phyloP scores from a whole-genome alignment of 2,113 vertebrate species.

The Prinia subflava region DNA sequence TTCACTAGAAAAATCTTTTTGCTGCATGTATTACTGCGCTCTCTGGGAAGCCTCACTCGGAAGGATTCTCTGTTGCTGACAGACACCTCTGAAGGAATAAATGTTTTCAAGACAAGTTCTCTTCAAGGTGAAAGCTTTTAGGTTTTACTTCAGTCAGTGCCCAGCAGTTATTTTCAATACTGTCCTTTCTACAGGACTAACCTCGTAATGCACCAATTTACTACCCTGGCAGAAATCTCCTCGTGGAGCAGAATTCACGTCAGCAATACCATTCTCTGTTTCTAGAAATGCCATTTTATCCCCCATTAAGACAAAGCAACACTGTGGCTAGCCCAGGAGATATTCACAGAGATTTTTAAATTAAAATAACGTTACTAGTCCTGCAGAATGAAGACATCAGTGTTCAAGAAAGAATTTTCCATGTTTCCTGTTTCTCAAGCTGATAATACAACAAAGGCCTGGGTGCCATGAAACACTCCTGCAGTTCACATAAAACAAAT shows the following conservation, averaged over 20 bases:
- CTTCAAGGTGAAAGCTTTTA: not conserved
- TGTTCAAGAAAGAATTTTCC: not conserved
- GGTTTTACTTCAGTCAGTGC: not conserved
- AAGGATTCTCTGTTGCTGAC: not conserved
- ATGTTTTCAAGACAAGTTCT: not conserved
- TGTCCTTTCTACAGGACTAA: not conserved
- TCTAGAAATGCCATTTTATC: not conserved
- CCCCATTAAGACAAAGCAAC: not conserved
- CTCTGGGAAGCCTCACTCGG: not conserved
- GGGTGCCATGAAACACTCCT: not conserved
- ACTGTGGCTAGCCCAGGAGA: not conserved
- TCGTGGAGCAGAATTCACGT: not conserved
- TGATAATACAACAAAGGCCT: not conserved
- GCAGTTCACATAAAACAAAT: not conserved
- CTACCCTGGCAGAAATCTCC: not conserved
- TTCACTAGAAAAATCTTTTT: conserved; percentile 12
- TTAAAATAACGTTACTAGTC: not conserved
- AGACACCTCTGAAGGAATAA: not conserved
- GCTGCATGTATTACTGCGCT: not conserved
- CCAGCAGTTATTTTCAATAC: not conserved
- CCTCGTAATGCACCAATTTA: not conserved
- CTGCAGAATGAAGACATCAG: not conserved
- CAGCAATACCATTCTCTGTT: not conserved
- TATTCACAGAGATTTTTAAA: not conserved
- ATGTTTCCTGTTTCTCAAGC: not conserved